Evolutionary conservation across 2,888 invertebrate genomes (phyloP).

Genomic region (Asteroscopus sphinx): DNA sequence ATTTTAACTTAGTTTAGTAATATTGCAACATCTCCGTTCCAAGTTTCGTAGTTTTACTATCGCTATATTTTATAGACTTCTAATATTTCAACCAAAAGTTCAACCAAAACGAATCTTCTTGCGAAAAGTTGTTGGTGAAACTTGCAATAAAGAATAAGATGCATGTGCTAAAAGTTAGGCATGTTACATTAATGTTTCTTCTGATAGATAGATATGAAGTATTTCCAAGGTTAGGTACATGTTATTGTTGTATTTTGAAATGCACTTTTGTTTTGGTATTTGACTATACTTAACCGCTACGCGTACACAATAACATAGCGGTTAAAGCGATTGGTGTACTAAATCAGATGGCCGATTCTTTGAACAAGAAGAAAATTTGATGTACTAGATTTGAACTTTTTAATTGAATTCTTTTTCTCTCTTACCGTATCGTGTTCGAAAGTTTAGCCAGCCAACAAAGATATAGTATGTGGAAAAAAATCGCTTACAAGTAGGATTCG

Average conservation of each 20-base stretch:
- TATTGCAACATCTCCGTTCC: conserved; percentile 23
- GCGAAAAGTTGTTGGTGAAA: conserved; percentile 35
- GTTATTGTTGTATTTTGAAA: neutral
- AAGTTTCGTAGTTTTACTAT: conserved; percentile 37
- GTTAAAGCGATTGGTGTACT: too few relatives aligned
- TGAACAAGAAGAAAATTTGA: too few relatives aligned
- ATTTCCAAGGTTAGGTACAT: conserved; percentile 8
- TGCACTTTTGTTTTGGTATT: too few relatives aligned
- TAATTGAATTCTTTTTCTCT: too few relatives aligned
- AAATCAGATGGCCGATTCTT: too few relatives aligned
- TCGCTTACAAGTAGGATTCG: too few relatives aligned
- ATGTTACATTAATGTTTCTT: conserved; percentile 7
- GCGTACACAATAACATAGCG: too few relatives aligned
- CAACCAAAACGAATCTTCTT: conserved; percentile 51
- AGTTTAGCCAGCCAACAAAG: too few relatives aligned
- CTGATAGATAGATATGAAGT: conserved; percentile 8
- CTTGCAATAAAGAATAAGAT: conserved; percentile 25
- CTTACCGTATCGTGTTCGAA: too few relatives aligned
- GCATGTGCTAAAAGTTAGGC: neutral
- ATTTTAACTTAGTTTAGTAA: conserved; percentile 6
- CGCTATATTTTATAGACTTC: conserved; percentile 38
- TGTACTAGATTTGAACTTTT: too few relatives aligned
- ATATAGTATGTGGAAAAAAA: too few relatives aligned
- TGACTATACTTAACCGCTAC: too few relatives aligned
- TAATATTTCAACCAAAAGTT: conserved; percentile 49